Percentiles rank a stretch among this genome's conserved stretches.
Conservation (phyloP, 2,888 invertebrate species). For the Hipparchia sbordonii region DNA sequence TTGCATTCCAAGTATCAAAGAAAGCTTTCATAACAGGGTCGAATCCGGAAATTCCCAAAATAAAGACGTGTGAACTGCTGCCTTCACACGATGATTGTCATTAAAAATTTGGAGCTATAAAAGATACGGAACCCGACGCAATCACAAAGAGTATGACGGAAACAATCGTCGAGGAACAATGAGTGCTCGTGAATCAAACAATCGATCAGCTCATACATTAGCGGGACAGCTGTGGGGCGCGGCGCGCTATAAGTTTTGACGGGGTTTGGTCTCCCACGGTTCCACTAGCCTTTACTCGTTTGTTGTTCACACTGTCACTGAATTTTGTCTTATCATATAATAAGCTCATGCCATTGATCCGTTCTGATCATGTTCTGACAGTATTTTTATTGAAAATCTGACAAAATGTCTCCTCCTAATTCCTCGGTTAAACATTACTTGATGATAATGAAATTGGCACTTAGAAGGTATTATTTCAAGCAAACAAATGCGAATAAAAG, state of each 20-base stretch:
- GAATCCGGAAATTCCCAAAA: background rate
- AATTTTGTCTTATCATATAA: no score
- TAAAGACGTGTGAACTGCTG: constrained; percentile 21
- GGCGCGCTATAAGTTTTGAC: constrained; percentile 52
- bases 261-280: constrained; percentile 72
- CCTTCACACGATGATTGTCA: constrained; percentile 31
- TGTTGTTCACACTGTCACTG: constrained; percentile 15
- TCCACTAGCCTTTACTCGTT: constrained; percentile 48
- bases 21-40: no score
- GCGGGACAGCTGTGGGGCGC: constrained; percentile 70
- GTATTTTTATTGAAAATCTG: no score
- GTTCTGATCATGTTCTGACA: no score
- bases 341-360: no score
- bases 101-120: constrained; percentile 24
- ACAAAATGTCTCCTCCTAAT: no score
- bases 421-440: no score
- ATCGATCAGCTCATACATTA: constrained; percentile 66
- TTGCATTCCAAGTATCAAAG: background rate
- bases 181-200: constrained; percentile 68
- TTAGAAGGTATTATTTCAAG: no score
- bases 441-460: no score
- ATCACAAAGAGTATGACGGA: constrained; percentile 39
- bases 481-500: no score
- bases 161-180: constrained; percentile 62
- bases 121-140: constrained; percentile 36